Evolutionary conservation across 1,140 invertebrate species (phyloP).

Genomic region (Myzus persicae): DNA sequence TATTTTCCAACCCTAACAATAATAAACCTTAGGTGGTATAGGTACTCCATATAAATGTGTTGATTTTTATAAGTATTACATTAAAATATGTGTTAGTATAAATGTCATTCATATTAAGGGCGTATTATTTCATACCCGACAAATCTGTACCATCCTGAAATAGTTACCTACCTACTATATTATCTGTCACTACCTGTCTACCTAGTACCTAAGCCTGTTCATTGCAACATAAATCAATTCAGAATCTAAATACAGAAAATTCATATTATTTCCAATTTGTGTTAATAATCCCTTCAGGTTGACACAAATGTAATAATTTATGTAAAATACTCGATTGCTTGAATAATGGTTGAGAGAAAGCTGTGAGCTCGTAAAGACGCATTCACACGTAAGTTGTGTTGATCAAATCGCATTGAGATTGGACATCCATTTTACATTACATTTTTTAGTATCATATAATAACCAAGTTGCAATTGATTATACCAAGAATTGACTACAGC

Average conservation of each 20-base stretch:
- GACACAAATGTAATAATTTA: not conserved
- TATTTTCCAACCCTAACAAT: not conserved
- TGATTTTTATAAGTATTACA: not conserved
- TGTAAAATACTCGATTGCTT: not conserved
- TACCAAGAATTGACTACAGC: too few relatives aligned
- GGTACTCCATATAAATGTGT: not conserved
- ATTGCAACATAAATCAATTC: not conserved
- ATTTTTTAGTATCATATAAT: too few relatives aligned
- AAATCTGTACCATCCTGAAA: not conserved
- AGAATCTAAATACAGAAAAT: not conserved
- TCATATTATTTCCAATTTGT: not conserved
- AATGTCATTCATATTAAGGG: not conserved
- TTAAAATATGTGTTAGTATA: not conserved
- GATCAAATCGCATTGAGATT: too few relatives aligned
- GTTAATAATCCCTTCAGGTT: not conserved
- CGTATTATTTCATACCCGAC: not conserved
- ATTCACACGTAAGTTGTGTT: not conserved
- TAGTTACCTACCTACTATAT: not conserved
- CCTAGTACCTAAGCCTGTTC: not conserved
- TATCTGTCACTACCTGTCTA: not conserved
- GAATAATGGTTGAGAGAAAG: not conserved
- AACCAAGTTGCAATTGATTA: too few relatives aligned
- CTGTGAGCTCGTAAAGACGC: too few relatives aligned
- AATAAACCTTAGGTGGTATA: not conserved
- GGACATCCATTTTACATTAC: too few relatives aligned